Conservation (phyloP, 2,888 invertebrate genomes). For the Flexamia atlantica region DNA sequence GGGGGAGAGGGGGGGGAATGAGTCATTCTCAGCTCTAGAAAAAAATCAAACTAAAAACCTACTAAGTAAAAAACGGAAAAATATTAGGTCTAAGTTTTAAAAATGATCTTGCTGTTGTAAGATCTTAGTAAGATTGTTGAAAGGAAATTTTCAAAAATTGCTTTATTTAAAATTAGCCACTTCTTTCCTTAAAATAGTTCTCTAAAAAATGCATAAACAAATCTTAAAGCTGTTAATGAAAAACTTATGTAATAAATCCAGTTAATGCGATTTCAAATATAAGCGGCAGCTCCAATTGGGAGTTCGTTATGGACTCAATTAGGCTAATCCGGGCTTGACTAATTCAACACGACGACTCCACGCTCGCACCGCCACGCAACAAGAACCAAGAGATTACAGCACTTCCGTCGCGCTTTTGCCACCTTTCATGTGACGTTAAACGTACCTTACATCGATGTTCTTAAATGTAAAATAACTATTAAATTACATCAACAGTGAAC, state of each 20-base stretch:
- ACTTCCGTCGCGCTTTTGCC: not conserved
- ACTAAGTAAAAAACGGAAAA: too few species aligned
- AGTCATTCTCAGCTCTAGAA: too few species aligned
- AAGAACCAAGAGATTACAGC: not conserved
- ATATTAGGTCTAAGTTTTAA: too few species aligned
- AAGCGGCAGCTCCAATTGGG: conserved; percentile 18
- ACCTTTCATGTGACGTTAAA: too few species aligned
- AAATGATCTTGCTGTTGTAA: too few species aligned
- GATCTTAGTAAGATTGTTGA: not conserved
- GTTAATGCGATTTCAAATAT: conserved; percentile 5
- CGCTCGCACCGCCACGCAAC: not conserved
- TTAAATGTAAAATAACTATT: too few species aligned
- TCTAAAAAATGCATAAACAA: not conserved
- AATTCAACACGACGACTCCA: not conserved
- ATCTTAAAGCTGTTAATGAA: not conserved
- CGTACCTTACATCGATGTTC: too few species aligned
- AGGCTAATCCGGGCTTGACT: conserved; percentile 23
- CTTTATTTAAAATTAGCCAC: too few species aligned
- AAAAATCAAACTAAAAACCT: too few species aligned
- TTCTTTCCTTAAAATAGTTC: too few species aligned
- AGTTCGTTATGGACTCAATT: conserved; percentile 24
- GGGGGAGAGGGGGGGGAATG: too few species aligned
- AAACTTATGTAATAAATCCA: not conserved
- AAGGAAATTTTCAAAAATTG: not conserved
- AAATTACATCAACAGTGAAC: too few species aligned